Conservation (phyloP, 1,140 invertebrate genomes). For the Ceratosolen fusciceps region DNA sequence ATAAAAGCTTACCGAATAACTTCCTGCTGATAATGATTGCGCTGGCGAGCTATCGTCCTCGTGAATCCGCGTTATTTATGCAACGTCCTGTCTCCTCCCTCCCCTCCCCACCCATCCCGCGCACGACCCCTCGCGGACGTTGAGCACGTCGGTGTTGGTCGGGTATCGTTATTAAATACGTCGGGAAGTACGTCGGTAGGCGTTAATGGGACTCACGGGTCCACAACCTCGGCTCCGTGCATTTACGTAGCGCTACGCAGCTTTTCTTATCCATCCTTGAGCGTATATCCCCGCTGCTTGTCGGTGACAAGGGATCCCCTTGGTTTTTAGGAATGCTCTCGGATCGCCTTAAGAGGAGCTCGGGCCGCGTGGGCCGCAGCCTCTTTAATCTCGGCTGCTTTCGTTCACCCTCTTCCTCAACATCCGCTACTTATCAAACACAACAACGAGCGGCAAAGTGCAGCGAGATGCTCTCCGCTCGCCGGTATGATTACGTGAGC, state of each 20-base stretch:
- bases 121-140: not conserved
- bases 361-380: not conserved
- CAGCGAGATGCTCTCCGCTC: not conserved
- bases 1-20: slow-evolving; percentile 61
- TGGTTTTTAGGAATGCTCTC: not conserved
- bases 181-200: not conserved
- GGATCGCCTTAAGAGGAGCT: not conserved
- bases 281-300: not conserved
- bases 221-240: not conserved
- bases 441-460: not conserved
- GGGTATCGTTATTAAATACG: slow-evolving; percentile 9
- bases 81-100: not conserved
- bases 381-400: not conserved
- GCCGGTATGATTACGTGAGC: not conserved
- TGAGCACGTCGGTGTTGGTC: not conserved
- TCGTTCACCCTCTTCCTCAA: not conserved
- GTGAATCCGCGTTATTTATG: slow-evolving; percentile 48
- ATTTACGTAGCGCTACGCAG: not conserved
- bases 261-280: not conserved
- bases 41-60: slow-evolving; percentile 33
- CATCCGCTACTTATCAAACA: not conserved
- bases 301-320: not conserved
- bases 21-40: slow-evolving; percentile 58
- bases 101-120: no score
- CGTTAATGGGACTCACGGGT: not conserved